phyloP scores from a whole-genome alignment of 2,888 invertebrate species.

The Pteria penguin region DNA sequence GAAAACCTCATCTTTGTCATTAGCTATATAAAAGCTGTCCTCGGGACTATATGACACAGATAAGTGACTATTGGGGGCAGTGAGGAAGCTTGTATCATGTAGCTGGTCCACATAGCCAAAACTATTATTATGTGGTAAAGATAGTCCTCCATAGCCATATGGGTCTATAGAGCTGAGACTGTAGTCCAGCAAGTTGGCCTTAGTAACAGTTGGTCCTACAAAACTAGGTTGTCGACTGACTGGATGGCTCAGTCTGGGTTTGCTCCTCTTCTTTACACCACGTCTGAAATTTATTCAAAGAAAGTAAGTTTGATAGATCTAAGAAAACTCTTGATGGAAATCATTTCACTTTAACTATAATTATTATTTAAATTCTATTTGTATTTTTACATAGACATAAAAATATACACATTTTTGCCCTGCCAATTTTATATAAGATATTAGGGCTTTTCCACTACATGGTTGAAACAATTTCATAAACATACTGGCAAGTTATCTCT shows the following conservation, averaged over 20 bases:
- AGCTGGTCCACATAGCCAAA: background rate
- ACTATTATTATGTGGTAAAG: background rate
- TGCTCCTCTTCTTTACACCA: background rate
- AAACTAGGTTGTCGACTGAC: slow-evolving; percentile 14
- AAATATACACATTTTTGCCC: no score
- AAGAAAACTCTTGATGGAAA: background rate
- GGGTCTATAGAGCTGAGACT: background rate
- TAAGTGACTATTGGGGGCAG: background rate
- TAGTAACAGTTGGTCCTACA: slow-evolving; percentile 6
- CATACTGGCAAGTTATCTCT: no score
- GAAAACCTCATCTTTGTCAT: background rate
- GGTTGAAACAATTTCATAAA: no score
- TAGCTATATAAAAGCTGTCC: background rate
- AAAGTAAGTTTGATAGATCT: background rate
- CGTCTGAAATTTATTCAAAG: background rate
- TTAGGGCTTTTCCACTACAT: no score
- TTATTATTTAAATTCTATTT: no score
- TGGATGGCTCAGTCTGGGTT: background rate
- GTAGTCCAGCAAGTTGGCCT: background rate
- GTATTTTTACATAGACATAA: no score
- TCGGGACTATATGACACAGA: background rate
- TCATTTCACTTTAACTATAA: no score
- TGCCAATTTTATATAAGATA: no score
- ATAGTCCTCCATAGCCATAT: background rate
- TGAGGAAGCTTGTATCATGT: slow-evolving; percentile 5